Percentiles rank a stretch among this genome's conserved stretches.
phyloP scores from a whole-genome alignment of 2,888 invertebrate species.

The Spisula subtruncata region DNA sequence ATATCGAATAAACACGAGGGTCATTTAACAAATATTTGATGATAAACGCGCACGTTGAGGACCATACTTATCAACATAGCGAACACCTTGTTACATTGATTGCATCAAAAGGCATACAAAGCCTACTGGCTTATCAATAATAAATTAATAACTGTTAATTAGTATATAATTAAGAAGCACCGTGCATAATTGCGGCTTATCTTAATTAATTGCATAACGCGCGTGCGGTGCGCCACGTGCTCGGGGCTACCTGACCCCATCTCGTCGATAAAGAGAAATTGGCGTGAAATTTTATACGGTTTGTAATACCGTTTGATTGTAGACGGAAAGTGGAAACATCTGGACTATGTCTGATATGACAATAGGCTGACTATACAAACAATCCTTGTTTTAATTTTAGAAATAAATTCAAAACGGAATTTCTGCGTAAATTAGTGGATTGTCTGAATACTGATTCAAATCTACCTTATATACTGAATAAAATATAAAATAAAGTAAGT shows the following conservation, averaged over 20 bases:
- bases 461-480: too few species aligned
- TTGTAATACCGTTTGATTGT: conserved; percentile 54
- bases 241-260: conserved; percentile 60
- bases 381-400: neutral
- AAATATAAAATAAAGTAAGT: too few species aligned
- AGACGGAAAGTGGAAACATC: conserved; percentile 28
- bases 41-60: neutral
- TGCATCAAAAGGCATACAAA: neutral
- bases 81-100: conserved; percentile 5
- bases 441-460: too few species aligned
- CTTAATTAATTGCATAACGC: conserved; percentile 62
- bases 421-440: too few species aligned
- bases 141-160: conserved; percentile 25
- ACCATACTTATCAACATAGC: neutral
- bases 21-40: neutral
- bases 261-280: conserved; percentile 64
- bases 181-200: conserved; percentile 49
- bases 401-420: neutral
- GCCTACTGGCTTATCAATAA: neutral
- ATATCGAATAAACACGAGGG: neutral
- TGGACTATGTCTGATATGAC: conserved; percentile 9
- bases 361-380: neutral
- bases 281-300: conserved; percentile 71
- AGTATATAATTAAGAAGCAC: neutral
- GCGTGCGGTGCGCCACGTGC: conserved; percentile 57